phyloP scores from a whole-genome alignment of 2,888 invertebrate species.

The Andrena camellia region DNA sequence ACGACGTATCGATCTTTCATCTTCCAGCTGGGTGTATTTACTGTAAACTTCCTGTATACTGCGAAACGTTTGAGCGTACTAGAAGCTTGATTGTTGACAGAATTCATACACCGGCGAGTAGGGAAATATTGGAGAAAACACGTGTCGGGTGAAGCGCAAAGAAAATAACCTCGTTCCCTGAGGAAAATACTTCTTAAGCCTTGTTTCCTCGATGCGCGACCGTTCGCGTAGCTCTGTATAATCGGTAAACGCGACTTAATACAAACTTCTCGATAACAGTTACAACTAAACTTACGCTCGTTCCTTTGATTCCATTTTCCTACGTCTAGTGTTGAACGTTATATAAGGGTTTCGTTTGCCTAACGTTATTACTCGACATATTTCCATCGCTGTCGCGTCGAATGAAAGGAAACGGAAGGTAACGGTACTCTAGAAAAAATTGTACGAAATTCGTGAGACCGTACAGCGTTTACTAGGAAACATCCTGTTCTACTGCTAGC shows the following conservation, averaged over 20 bases:
- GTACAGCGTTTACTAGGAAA: background rate
- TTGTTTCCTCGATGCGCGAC: background rate
- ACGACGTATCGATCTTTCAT: slow-evolving; percentile 51
- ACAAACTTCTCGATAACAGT: slow-evolving; percentile 10
- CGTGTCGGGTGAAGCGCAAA: background rate
- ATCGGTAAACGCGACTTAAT: slow-evolving; percentile 5
- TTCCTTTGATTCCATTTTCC: slow-evolving; percentile 10
- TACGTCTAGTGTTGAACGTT: slow-evolving; percentile 33
- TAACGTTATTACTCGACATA: slow-evolving; percentile 16
- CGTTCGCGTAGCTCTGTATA: background rate
- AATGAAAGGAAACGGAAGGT: background rate
- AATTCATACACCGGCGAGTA: slow-evolving; percentile 33
- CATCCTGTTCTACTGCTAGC: background rate
- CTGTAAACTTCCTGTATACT: slow-evolving; percentile 27
- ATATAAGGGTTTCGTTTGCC: slow-evolving; percentile 19
- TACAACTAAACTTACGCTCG: slow-evolving; percentile 17
- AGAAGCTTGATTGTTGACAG: slow-evolving; percentile 45
- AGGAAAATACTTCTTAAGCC: background rate
- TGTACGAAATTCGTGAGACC: background rate
- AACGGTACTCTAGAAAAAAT: background rate
- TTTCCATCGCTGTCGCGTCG: background rate
- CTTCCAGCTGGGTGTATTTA: slow-evolving; percentile 8
- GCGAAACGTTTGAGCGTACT: slow-evolving; percentile 27
- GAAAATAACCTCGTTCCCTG: background rate
- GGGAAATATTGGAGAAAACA: slow-evolving; percentile 45